Conservation (phyloP, 2,797 vertebrate species). For the Gadopsis marmoratus region DNA sequence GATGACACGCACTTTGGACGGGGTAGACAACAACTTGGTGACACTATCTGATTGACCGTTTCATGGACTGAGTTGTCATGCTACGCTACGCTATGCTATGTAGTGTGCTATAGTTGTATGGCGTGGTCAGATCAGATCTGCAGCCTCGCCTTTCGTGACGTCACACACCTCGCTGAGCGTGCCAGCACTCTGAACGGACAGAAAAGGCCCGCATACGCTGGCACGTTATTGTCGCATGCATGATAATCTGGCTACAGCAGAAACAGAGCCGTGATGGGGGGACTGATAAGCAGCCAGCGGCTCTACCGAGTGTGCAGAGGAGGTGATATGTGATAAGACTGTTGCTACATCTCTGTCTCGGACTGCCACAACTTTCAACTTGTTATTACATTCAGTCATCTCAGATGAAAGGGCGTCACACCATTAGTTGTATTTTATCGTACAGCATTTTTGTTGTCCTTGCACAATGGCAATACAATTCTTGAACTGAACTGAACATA, state of each 20-base stretch:
- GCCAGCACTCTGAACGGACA: constrained; percentile 58
- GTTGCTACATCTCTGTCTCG: constrained; percentile 31
- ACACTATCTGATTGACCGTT: constrained; percentile 50
- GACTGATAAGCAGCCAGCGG: constrained; percentile 62
- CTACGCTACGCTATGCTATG: constrained; percentile 22
- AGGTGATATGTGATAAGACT: constrained; percentile 62
- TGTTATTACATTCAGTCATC: constrained; percentile 13
- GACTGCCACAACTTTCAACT: constrained; percentile 4
- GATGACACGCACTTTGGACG: constrained; percentile 12
- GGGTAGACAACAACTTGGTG: constrained; percentile 7
- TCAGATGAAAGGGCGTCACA: constrained; percentile 21
- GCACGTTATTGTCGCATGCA: constrained; percentile 76
- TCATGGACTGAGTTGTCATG: constrained; percentile 39
- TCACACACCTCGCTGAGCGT: constrained; percentile 68
- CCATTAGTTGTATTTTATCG: no score
- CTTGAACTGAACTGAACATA: neutral
- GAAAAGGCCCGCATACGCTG: constrained; percentile 70
- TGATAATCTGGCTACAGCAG: constrained; percentile 64
- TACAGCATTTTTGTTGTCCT: no score
- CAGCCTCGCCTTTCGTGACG: constrained; percentile 30
- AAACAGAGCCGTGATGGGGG: constrained; percentile 54
- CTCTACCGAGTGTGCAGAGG: constrained; percentile 39
- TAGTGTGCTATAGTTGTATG: neutral
- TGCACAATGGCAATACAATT: no score
- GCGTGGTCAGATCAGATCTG: constrained; percentile 54